A percentile compares a stretch with the other conserved stretches of the same genome.
phyloP scores from a whole-genome alignment of 1,140 invertebrate species.

The Laodelphax striatellus region DNA sequence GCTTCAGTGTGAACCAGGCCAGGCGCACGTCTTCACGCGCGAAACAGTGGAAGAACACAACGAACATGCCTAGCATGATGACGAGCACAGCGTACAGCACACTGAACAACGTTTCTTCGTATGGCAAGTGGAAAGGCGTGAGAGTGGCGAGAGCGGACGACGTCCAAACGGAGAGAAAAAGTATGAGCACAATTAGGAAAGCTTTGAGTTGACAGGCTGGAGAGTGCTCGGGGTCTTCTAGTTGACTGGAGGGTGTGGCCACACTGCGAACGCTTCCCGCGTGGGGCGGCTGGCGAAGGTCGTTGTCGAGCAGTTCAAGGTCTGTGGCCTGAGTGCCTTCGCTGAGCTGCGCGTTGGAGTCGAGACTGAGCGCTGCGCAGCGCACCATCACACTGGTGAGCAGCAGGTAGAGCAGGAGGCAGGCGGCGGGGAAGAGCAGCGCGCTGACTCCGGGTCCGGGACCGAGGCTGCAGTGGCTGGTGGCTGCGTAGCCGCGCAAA shows the following conservation, averaged over 20 bases:
- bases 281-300: constrained; percentile 18
- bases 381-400: constrained; percentile 65
- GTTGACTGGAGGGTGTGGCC: constrained; percentile 51
- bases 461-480: constrained; percentile 72
- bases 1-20: constrained; percentile 51
- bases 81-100: constrained; percentile 60
- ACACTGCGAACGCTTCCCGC: constrained; percentile 51
- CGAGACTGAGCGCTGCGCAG: constrained; percentile 51
- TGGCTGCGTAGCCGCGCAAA: constrained; percentile 69
- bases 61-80: constrained; percentile 63
- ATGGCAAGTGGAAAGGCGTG: constrained; percentile 48
- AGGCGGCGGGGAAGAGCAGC: constrained; percentile 61
- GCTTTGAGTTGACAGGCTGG: constrained; percentile 70
- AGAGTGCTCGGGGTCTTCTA: constrained; percentile 70
- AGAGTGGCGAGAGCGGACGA: constrained; percentile 55
- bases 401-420: constrained; percentile 57
- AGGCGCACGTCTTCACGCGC: constrained; percentile 67
- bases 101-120: constrained; percentile 67
- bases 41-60: constrained; percentile 75
- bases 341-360: constrained; percentile 55
- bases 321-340: constrained; percentile 58
- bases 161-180: constrained; percentile 66
- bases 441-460: constrained; percentile 67
- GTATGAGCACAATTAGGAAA: constrained; percentile 59
- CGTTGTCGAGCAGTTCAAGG: constrained; percentile 39